Evolutionary conservation across 2,113 vertebrate species (phyloP).

Genomic region (Malurus cyaneus): DNA sequence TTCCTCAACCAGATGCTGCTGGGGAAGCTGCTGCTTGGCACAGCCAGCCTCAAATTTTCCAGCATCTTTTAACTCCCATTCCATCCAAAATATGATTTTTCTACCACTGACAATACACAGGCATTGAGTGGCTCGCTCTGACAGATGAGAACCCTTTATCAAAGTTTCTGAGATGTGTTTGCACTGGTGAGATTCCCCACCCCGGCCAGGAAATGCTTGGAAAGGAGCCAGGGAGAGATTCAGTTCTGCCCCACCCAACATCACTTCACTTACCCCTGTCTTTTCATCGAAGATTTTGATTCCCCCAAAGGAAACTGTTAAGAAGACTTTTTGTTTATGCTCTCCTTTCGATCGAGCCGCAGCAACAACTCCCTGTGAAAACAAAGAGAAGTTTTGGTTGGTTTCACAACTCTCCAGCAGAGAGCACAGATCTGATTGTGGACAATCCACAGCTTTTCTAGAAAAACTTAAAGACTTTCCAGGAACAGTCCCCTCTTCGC

Average conservation of each 20-base stretch:
- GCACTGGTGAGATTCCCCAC: not conserved
- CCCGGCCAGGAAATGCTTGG: not conserved
- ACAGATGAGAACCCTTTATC: constrained; percentile 14
- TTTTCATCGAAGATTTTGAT: constrained; percentile 99
- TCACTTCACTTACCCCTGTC: constrained; percentile 88
- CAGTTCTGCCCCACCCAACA: not conserved
- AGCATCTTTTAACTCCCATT: not conserved
- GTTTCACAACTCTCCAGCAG: not conserved
- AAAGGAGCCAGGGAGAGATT: constrained; percentile 16
- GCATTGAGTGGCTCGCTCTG: constrained; percentile 12
- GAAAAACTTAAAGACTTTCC: not conserved
- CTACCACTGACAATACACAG: not conserved
- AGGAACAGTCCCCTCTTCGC: not conserved
- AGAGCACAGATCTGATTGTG: not conserved
- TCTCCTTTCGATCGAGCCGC: constrained; percentile 95
- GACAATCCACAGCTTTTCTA: not conserved
- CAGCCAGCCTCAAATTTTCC: not conserved
- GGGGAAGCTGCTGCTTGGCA: not conserved
- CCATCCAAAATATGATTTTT: not conserved
- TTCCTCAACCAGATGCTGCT: not conserved
- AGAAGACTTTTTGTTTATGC: constrained; percentile 97
- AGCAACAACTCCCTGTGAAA: constrained; percentile 88
- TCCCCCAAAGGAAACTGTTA: constrained; percentile 96
- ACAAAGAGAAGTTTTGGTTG: constrained; percentile 46
- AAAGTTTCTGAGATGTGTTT: constrained; percentile 1